These are phyloP conservation scores for Abrostola triplasia DNA, from an alignment of 2,888 invertebrate species.

Conservation along the genomic window DNA sequence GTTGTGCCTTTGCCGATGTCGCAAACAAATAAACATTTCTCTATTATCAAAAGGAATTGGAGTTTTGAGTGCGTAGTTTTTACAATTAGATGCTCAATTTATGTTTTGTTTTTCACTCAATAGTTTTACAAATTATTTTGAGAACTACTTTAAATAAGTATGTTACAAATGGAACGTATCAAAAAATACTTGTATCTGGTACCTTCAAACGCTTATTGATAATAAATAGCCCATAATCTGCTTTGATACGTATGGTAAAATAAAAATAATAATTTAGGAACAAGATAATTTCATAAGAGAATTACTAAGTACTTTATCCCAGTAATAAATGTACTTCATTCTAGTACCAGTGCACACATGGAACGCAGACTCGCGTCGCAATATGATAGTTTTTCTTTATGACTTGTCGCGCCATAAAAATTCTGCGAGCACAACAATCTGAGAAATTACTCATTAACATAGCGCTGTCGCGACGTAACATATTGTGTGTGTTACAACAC, in stretches of 20 bases:
- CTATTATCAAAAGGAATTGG: conserved; percentile 16
- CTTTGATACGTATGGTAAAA: no score
- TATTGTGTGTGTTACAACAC: conserved; percentile 50
- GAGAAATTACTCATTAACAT: conserved; percentile 52
- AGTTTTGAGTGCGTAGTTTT: neutral
- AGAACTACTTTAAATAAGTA: no score
- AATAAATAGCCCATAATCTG: no score
- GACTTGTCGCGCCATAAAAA: conserved; percentile 46
- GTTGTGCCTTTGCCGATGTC: conserved; percentile 52
- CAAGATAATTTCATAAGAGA: neutral
- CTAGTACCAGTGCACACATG: conserved; percentile 14
- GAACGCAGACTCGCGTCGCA: conserved; percentile 20
- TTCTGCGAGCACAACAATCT: conserved; percentile 47
- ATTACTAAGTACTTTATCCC: neutral
- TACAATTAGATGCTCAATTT: conserved; percentile 2
- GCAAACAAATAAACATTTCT: conserved; percentile 41
- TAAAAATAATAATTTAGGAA: no score
- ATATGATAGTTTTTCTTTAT: conserved; percentile 49
- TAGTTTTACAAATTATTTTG: no score
- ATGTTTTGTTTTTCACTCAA: neutral
- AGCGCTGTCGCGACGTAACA: conserved; percentile 50
- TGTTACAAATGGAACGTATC: no score
- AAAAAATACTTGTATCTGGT: no score
- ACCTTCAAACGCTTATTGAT: no score
- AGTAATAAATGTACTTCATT: conserved; percentile 25